These are phyloP conservation scores for Isotomurus palustris DNA, from an alignment of 2,888 invertebrate genomes.

Conservation along the genomic window DNA sequence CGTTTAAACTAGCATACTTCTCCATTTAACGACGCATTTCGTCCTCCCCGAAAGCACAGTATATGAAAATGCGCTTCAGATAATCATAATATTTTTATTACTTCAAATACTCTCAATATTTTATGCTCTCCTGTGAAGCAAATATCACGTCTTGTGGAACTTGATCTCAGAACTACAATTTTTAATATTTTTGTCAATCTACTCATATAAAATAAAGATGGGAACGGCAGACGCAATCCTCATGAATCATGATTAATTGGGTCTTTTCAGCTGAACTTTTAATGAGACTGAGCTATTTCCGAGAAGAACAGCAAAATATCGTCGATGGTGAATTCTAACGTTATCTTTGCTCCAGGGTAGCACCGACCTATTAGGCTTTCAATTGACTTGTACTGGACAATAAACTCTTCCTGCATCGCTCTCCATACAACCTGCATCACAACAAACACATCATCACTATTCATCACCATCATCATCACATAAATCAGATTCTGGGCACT, in stretches of 20 bases:
- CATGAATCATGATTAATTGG: background rate
- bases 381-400: constrained; percentile 88
- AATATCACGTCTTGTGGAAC: no score
- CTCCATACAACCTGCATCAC: constrained; percentile 85
- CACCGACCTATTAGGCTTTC: constrained; percentile 90
- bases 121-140: no score
- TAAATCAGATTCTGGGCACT: no score
- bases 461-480: no score
- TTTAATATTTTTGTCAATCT: no score
- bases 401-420: constrained; percentile 98
- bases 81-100: background rate
- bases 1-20: constrained; percentile 40
- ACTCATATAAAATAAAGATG: no score
- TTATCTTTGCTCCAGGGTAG: constrained; percentile 91
- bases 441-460: no score
- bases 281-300: constrained; percentile 95
- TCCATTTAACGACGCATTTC: background rate
- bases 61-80: background rate
- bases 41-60: background rate
- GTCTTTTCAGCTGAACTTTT: constrained; percentile 47
- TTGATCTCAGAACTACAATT: no score
- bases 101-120: background rate
- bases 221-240: background rate
- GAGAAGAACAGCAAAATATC: constrained; percentile 96
- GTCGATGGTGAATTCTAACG: constrained; percentile 88